Base-by-base conservation (phyloP, 1,140 invertebrate genomes). In the Sinella curviseta region DNA sequence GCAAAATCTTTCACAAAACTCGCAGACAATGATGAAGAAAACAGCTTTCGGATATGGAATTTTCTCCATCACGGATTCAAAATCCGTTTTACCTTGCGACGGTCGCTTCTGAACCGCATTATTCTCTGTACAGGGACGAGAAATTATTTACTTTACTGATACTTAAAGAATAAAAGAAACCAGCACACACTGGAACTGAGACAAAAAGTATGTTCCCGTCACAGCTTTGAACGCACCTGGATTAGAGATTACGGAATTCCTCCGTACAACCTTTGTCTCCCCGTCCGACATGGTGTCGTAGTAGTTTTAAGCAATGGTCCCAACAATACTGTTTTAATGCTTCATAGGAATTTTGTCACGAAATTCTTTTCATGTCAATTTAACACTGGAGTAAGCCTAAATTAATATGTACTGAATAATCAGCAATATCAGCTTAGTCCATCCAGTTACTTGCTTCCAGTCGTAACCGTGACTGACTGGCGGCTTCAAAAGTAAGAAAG, bases 1-100 rank as follows among this genome's bases (percentile, higher is more conserved):
- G 55, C 93, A 95, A 87, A 98, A 98, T 85, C 96, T 90, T 88
- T 98, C 97, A 87, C 96, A 98, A 86, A 98, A 97, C 87, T 98
- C 97, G 85, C 92, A 92, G 78, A 98, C 90, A 84, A 98, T 98
- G 86, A 97, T 75, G 26, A 75, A 75, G 24, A 75, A 75, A 20
- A 75, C 74, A 14, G 74, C 74, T 54, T 75, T 75, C 35, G 74
- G 74, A 48, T 75, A 75, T 17, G 74, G 74, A 17, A 75, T 48
- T 48, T 75, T 75, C 36, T 70, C 65, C 65, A 70, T 70, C 26
- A 70, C 30, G 4, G 65, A 30, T 33, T 70, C 65, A 70, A 70
- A 70, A 70, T 70, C 65, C 8, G 65, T 70, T 70, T 70, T 70
- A n/a, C n/a, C 24, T 24, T 8, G 39, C 4, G 57, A 8, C 26